These are phyloP conservation scores for Argopecten irradians DNA, from an alignment of 1,140 invertebrate species.

Conservation along the genomic window DNA sequence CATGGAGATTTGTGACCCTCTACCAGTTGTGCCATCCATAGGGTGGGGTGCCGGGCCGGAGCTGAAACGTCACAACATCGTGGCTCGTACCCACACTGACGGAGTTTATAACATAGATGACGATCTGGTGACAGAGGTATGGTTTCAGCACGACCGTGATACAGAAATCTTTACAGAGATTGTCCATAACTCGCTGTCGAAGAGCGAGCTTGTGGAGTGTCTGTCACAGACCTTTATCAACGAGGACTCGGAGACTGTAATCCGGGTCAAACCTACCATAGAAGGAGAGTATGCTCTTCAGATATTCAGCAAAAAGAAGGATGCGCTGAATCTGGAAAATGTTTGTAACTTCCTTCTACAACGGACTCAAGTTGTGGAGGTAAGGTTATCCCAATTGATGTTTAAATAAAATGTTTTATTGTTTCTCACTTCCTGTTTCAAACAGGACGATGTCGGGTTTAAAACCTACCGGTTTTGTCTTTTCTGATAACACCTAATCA, in stretches of 20 bases:
- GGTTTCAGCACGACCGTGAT: slow-evolving; percentile 24
- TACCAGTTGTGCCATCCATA: slow-evolving; percentile 59
- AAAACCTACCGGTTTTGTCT: not conserved
- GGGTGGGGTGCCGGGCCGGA: slow-evolving; percentile 59
- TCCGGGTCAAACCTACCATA: slow-evolving; percentile 37
- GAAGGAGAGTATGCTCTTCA: slow-evolving; percentile 60
- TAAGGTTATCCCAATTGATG: slow-evolving; percentile 30
- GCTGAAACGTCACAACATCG: slow-evolving; percentile 27
- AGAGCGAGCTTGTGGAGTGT: slow-evolving; percentile 31
- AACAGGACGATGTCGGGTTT: not conserved
- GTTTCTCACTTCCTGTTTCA: not conserved
- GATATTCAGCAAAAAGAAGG: slow-evolving; percentile 47
- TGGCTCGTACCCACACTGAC: slow-evolving; percentile 28
- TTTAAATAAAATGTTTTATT: too few species aligned
- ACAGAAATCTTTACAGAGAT: slow-evolving; percentile 37
- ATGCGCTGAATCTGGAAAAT: slow-evolving; percentile 42
- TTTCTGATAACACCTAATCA: not conserved
- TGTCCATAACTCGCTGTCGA: slow-evolving; percentile 21
- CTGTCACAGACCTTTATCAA: not conserved
- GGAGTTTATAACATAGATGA: slow-evolving; percentile 38
- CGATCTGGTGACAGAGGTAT: slow-evolving; percentile 25
- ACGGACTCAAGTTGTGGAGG: slow-evolving; percentile 53
- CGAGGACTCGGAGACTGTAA: not conserved
- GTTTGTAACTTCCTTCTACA: slow-evolving; percentile 55
- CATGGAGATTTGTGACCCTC: slow-evolving; percentile 53